phyloP scores from a whole-genome alignment of 1,140 invertebrate species.

The Lethrus apterus region DNA sequence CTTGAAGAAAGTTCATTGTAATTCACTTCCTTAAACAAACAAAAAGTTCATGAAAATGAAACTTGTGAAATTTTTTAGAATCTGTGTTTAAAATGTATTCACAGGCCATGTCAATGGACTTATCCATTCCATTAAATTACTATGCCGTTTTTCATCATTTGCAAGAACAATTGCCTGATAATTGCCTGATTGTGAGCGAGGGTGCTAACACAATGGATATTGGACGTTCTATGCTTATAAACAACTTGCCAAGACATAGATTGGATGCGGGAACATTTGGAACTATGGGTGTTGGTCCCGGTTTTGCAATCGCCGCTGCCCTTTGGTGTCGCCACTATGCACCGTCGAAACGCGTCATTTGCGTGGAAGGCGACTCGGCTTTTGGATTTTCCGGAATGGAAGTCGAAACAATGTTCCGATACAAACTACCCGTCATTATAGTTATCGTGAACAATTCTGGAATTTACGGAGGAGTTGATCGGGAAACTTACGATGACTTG shows the following conservation, averaged over 20 bases:
- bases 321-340: constrained; percentile 77
- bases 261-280: constrained; percentile 91
- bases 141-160: constrained; percentile 83
- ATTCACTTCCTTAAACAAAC: background rate
- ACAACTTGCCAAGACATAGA: constrained; percentile 74
- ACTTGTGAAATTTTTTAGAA: constrained; percentile 14
- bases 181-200: constrained; percentile 93
- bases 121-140: constrained; percentile 80
- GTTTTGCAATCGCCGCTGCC: constrained; percentile 89
- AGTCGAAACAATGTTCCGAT: constrained; percentile 91
- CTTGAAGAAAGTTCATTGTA: constrained; percentile 16
- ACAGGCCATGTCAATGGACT: constrained; percentile 52
- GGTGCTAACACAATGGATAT: constrained; percentile 99
- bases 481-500: constrained; percentile 64
- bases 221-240: constrained; percentile 79
- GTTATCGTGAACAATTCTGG: constrained; percentile 95
- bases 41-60: constrained; percentile 19
- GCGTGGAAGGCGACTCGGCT: constrained; percentile 90
- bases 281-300: constrained; percentile 93
- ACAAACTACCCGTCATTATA: constrained; percentile 84
- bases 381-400: constrained; percentile 99
- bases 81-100: constrained; percentile 34
- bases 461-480: constrained; percentile 80
- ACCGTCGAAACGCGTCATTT: constrained; percentile 75
- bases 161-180: constrained; percentile 63